Base-by-base conservation (phyloP, 2,113 vertebrate genomes). In the Colius striatus region DNA sequence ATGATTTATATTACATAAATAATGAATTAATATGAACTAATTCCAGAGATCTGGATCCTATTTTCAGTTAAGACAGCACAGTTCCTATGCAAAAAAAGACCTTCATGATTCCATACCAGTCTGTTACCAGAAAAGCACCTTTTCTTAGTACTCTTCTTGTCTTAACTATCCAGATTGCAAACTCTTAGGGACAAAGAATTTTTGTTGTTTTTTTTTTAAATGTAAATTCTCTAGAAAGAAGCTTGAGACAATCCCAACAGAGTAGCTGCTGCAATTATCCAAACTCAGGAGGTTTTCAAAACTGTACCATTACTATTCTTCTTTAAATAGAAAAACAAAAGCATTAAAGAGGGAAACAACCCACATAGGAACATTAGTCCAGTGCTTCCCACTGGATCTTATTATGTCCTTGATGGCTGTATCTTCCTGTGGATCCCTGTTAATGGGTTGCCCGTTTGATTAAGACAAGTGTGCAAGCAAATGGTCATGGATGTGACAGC, bases 1-100 rank as follows among this genome's bases (percentile, higher is more conserved):
- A 72, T 91, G 87, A 92, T 84, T 95, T 91, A 87, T 89, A 55
- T 87, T 95, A 92, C 34, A 78, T 82, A 95, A 94, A 95, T 95
- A 95, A 96, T 81, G 83, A 96, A 94, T 96, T 92, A 92, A 91
- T 94, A 94, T 74, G 81, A 92, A 96, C 96, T 96, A 89, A 87
- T 78, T 82, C 55, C 82, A 65, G 65, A 61, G 76, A 54, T 60
- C 61, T 88, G 76, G 62, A 21, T 73, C 88, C 57, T 82, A 2
- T 57, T 91, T 79, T 72, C 54, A 54, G 57, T 26, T 74, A 70
- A 81, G 68, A 68, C 38, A 87, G 92, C 58, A 54, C 26, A 79
- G 80, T 7, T 67, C 14, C 60, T 60, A 47, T 12, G 38, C 41
- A 68, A 82, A 53, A 12, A 66, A 80, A 62, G 29, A 62, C 41